Base-by-base conservation (phyloP, 2,888 invertebrate genomes). In the Drosophila aldrichi region DNA sequence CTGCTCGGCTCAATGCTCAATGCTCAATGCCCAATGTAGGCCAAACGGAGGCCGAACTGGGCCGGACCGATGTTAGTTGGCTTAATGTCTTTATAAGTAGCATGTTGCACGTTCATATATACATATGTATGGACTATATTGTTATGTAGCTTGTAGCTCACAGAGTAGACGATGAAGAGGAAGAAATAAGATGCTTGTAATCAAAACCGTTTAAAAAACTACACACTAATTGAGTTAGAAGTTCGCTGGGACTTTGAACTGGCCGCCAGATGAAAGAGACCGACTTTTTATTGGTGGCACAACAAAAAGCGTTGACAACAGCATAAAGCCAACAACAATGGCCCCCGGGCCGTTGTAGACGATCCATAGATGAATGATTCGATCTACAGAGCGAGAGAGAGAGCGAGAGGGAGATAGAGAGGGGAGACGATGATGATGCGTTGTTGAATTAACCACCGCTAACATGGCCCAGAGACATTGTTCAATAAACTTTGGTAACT, bases 291-390 rank as follows among this genome's bases (percentile, higher is more conserved):
- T 87, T 90, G 90, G 88, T 90, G 90, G 86, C 77, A 81, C 85
- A 90, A 87, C 89, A 90, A 89, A 88, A 89, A 88, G 90, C 90
- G 86, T 87, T 87, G 86, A 87, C 86, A 87, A 87, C 90, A 74
- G 89, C 75, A 81, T 76, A 86, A 89, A 90, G 90, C 89, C 90
- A 89, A 83, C 81, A 70, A 56, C 20, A 87, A 87, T 77, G 90
- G 68, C 90, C 81, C 63, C 70, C 64, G 62, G 87, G 38, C 43
- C 63, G 46, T 64, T 41, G 29, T 29, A 8, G 34, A 16, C 48
- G 55, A 55, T 59, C 56, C 34, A 74, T 25, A 58, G 57, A 58
- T 70, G 51, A 65, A 65, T 55, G 68, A 54, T 67, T 41, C 43
- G 55, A 57, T 22, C 54, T 7, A 40, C 40, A 25, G 40, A 22